phyloP scores from a whole-genome alignment of 2,113 vertebrate genomes.

The Crotalus tigris region DNA sequence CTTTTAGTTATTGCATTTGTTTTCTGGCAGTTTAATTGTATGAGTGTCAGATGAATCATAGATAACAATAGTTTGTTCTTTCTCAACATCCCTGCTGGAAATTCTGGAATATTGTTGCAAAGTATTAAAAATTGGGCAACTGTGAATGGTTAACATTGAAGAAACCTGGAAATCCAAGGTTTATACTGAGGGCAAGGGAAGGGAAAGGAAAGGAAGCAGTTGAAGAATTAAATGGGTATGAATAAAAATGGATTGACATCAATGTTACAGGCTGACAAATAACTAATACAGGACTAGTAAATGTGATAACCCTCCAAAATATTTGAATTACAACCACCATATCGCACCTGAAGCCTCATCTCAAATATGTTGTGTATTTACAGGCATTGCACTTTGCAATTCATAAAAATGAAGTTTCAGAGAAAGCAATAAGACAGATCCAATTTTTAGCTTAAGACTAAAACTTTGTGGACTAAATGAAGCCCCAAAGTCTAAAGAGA shows the following conservation, averaged over 20 bases:
- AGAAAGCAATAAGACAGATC: not conserved
- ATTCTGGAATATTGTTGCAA: slow-evolving; percentile 5
- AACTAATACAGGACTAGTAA: not conserved
- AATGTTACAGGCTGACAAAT: not conserved
- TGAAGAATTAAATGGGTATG: not conserved
- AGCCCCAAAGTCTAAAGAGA: not conserved
- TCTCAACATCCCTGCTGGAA: slow-evolving; percentile 29
- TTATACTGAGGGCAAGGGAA: not conserved
- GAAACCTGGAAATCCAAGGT: not conserved
- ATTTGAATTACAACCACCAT: not conserved
- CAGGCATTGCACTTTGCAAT: not conserved
- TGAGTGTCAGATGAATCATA: slow-evolving; percentile 60
- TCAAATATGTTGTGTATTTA: not conserved
- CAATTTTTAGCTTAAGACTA: not conserved
- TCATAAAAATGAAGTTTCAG: not conserved
- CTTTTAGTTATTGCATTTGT: slow-evolving; percentile 28
- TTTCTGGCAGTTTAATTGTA: slow-evolving; percentile 68
- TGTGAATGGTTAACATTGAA: not conserved
- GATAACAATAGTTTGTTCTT: slow-evolving; percentile 56
- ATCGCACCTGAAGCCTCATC: not conserved
- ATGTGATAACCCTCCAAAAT: not conserved
- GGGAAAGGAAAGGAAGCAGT: not conserved
- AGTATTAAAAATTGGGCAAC: not conserved
- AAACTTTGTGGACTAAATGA: not conserved
- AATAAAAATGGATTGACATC: not conserved